Percentiles rank a stretch among this genome's conserved stretches.
phyloP scores from a whole-genome alignment of 2,888 invertebrate genomes.

The Sphaeridia pumilis region DNA sequence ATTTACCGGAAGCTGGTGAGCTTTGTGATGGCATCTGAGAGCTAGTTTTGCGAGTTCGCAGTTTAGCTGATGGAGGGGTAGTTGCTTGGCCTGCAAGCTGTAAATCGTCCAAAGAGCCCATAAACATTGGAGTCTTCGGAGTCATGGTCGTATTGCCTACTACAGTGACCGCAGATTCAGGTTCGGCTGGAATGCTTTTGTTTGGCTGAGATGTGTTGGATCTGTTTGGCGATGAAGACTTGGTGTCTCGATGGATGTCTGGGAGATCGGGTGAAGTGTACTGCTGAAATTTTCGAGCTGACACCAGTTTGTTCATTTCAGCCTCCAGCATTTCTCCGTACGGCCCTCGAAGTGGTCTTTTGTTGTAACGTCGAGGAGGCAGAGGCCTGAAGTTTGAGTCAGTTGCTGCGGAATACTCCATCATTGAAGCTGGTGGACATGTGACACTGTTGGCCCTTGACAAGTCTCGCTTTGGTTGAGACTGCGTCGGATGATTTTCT shows the following conservation, averaged over 20 bases:
- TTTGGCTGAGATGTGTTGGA: constrained; percentile 4
- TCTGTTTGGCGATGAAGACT: constrained; percentile 33
- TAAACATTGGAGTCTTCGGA: constrained; percentile 18
- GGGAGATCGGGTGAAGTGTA: constrained; percentile 23
- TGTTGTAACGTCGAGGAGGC: constrained; percentile 51
- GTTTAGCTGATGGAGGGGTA: constrained; percentile 20
- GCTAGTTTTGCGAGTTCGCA: constrained; percentile 24
- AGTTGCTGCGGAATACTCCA: constrained; percentile 11
- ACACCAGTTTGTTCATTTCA: constrained; percentile 48
- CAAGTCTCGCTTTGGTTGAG: constrained; percentile 17
- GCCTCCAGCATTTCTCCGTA: constrained; percentile 70
- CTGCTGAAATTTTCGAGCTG: constrained; percentile 13
- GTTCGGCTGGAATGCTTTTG: neutral
- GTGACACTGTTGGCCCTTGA: constrained; percentile 24
- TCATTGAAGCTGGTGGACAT: neutral
- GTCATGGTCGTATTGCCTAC: constrained; percentile 6
- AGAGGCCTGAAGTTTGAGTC: constrained; percentile 9
- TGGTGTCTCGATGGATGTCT: constrained; percentile 33
- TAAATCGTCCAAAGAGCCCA: constrained; percentile 33
- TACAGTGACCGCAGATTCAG: neutral
- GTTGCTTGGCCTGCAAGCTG: constrained; percentile 19
- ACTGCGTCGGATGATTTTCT: neutral
- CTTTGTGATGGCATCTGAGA: constrained; percentile 23
- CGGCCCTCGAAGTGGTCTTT: constrained; percentile 60
- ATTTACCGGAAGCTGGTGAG: constrained; percentile 16